Evolutionary conservation across 2,888 invertebrate genomes (phyloP), one percentile per base, ranked within the genome.

Genomic region (Acleris literana): DNA sequence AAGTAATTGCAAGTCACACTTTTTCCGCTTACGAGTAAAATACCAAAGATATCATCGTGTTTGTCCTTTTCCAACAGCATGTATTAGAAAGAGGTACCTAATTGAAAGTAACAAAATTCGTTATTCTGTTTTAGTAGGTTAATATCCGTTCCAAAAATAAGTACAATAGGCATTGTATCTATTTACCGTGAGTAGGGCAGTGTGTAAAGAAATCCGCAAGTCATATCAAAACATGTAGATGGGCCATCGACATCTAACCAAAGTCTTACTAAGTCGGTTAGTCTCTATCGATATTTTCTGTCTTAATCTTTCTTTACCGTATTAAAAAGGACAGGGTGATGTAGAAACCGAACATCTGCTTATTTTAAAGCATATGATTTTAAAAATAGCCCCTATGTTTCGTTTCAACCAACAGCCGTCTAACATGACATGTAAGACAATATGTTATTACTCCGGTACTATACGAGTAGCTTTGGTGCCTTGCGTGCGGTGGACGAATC

Each of bases 111-210:
- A 7, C 17, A 56, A 57, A 46, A 7, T 16, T 52, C 22, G 20
- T 3, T 20, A 13, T 39, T 17, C 13, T 2, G 5, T 29, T 53
- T 7, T 44, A 17, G 54, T 20, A 49, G 33, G 43, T 44, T 46
- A 7, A 29, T 44, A 43, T 55, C 44, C 39, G 46, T n/a, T 58
- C 33, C 18, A 57, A 64, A 58, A 59, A 59, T 59, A 54, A 13
- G 57, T 54, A 53, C 79, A 79, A 81, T 70, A 72, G 72, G 72
- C 71, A 71, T 81, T 81, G 79, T 78, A 63, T 68, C 70, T 59
- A 68, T 74, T 71, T 73, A 71, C 64, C 58, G 55, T 73, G 71
- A 80, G 73, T 85, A 82, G 86, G 86, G 85, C 83, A 86, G 74
- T 80, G 67, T 58, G 58, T 57, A 63, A 54, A 54, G 57, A 46